Evolutionary conservation across 2,113 vertebrate genomes (phyloP), one percentile per base, ranked within the genome.

Genomic region (Dromiciops gliroides): DNA sequence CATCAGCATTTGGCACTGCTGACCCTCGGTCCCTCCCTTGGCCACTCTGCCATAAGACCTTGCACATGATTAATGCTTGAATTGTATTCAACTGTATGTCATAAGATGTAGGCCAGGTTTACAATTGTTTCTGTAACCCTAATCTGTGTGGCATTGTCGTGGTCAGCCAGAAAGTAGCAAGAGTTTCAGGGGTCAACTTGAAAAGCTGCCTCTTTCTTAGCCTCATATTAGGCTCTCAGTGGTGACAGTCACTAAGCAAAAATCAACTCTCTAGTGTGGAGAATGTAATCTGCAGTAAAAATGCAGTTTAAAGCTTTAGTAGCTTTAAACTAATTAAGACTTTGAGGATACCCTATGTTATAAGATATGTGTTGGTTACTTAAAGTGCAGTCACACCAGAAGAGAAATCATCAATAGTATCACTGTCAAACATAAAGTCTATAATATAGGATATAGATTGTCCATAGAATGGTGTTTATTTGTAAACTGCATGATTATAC

Each of bases 351-450:
- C 9, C 26, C 8, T 56, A 10, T 28, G 8, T 56, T 9, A 25
- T 53, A 28, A 10, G 26, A 25, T 56, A 56, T 26, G 19, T 2
- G 0, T 52, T 48, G 52, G 37, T 93, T 93, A 0, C 56, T 95
- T 93, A 60, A 88, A 26, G 48, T 53, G 92, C 51, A n/a, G 48
- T 51, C 7, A 14, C 67, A 89, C 75, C 25, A 50, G 48, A n/a
- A 25, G n/a, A 90, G 90, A 90, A 47, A 67, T 26, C 47, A 89
- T 26, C 49, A 96, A 51, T 89, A 91, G 22, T 90, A 10, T n/a
- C 26, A 90, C 16, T 19, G 95, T 90, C 47, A 67, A 50, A 26
- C 3, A 48, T 52, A 94, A 50, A 44, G 3, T 93, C 31, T 53
- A 92, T 83, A 94, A 31, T 93, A 56, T 56, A 56, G 53, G 10